Conservation (phyloP, 2,113 vertebrate genomes). For the Pteronura brasiliensis region DNA sequence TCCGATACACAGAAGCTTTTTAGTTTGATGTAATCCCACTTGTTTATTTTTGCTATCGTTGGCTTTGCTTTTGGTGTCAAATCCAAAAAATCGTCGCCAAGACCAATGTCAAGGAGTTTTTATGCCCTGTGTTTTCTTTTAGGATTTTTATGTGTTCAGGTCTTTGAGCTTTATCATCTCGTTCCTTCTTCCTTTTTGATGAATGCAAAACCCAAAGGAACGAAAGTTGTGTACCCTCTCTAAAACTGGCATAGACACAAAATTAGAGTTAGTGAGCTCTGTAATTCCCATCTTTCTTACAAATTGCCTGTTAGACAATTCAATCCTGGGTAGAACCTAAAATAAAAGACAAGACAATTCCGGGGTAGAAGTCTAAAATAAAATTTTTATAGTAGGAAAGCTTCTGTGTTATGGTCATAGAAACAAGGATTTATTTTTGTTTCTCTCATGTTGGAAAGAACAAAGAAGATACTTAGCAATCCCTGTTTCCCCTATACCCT, state of each 20-base stretch:
- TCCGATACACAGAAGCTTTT: background rate
- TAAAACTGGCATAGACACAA: background rate
- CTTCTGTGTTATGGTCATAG: constrained; percentile 39
- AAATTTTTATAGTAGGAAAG: constrained; percentile 37
- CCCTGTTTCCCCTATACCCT: background rate
- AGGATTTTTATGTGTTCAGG: background rate
- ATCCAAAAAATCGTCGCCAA: background rate
- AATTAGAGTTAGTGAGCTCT: background rate
- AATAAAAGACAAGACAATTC: constrained; percentile 42
- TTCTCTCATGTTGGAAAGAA: constrained; percentile 12
- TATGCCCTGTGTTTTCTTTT: background rate
- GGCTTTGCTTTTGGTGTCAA: background rate
- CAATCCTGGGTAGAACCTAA: constrained; percentile 12
- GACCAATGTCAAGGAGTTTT: background rate
- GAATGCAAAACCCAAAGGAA: background rate
- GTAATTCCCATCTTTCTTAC: background rate
- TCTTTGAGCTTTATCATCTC: background rate
- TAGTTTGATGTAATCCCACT: background rate
- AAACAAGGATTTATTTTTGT: constrained; percentile 46
- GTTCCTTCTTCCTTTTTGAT: background rate
- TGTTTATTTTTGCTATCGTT: background rate
- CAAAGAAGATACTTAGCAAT: constrained; percentile 39
- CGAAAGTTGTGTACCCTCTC: background rate
- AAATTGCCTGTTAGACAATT: constrained; percentile 36
- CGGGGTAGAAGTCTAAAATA: constrained; percentile 20